Evolutionary conservation across 2,888 invertebrate species (phyloP), one percentile per base, ranked within the genome.

Genomic region (Parascotia fuliginaria): DNA sequence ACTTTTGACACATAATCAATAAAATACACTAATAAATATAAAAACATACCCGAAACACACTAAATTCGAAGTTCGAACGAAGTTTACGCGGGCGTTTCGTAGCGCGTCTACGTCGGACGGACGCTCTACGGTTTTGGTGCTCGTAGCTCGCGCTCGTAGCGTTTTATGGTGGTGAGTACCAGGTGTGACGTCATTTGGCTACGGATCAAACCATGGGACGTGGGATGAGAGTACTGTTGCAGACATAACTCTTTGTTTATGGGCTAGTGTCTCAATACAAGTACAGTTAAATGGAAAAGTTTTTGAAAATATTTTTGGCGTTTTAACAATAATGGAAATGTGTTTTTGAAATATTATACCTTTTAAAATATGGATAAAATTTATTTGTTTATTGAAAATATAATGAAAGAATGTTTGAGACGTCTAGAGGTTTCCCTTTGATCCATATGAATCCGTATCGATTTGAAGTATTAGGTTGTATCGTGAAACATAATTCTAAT

Each of bases 51-150:
- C 60, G 61, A 62, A 65, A 50, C 15, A 36, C 56, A 67, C 65
- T 42, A 36, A 42, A 34, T 31, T 42, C 41, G 38, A 38, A 37
- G 50, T 49, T 60, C 69, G 69, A 44, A 40, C 54, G 53, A 79
- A 79, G 67, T 79, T 74, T 67, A 39, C 55, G 66, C 62, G 67
- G 63, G 44, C 44, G 69, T 47, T 73, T 70, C 83, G 82, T 82
- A 83, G 83, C 81, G 78, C 88, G 88, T 83, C 85, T 87, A 86
- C 86, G 84, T 79, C 84, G 85, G 83, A 83, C 84, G 68, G 64
- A 67, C 62, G 75, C 65, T 77, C 78, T 79, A 83, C 85, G 75
- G 77, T 62, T 85, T 88, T 89, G 89, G 77, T 75, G 72, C 50
- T 58, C 64, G 79, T 73, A 75, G 76, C 79, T 58, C 65, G 49